phyloP scores from a whole-genome alignment of 2,113 vertebrate genomes.

The Eulacestoma nigropectus region DNA sequence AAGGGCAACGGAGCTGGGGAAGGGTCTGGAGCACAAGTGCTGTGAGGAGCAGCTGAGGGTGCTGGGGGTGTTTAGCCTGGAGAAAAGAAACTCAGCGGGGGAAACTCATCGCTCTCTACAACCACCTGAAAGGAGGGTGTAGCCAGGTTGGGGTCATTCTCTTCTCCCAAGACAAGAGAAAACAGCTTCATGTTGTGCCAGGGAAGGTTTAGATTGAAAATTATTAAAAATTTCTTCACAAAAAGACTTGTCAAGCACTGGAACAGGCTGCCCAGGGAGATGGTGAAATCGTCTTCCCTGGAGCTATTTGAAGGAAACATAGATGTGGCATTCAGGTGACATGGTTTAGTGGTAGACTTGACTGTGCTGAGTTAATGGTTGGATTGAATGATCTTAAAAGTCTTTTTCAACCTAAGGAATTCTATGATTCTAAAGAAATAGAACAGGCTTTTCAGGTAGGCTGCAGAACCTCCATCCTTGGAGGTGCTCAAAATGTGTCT shows the following conservation, averaged over 20 bases:
- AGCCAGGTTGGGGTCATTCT: fast-evolving
- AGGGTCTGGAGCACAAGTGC: neutral
- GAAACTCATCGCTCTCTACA: fast-evolving
- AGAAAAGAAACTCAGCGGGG: neutral
- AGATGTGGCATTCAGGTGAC: neutral
- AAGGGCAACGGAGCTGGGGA: neutral
- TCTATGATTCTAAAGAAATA: neutral
- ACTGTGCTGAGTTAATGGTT: neutral
- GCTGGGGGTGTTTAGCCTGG: neutral
- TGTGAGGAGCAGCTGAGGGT: neutral
- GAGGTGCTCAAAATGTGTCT: neutral
- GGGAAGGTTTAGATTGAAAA: neutral
- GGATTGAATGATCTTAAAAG: neutral
- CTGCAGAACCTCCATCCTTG: neutral
- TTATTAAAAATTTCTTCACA: neutral
- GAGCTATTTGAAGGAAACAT: neutral
- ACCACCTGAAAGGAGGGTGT: fast-evolving
- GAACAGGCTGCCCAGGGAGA: neutral
- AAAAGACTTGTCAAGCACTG: neutral
- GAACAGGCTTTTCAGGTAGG: neutral
- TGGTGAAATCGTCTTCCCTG: neutral
- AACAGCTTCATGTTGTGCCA: neutral
- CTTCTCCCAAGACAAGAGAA: neutral
- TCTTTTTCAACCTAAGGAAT: neutral
- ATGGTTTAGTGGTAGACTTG: neutral